phyloP scores from a whole-genome alignment of 2,113 vertebrate genomes.

The Taurulus bubalis region DNA sequence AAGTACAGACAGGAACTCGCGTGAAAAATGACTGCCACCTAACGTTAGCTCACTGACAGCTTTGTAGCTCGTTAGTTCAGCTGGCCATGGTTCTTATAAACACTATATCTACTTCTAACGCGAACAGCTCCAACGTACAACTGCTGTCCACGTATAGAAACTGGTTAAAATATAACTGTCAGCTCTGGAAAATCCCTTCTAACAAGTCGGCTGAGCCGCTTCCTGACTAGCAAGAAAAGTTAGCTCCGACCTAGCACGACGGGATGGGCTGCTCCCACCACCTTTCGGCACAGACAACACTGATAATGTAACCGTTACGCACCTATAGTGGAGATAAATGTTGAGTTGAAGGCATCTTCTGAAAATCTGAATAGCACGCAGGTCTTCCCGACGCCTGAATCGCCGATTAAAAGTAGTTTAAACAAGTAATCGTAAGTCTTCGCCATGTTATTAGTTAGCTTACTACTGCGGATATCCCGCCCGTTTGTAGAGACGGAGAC shows the following conservation, averaged over 20 bases:
- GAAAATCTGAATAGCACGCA: slow-evolving; percentile 97
- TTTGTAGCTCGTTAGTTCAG: slow-evolving; percentile 43
- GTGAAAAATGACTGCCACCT: slow-evolving; percentile 33
- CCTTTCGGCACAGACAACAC: slow-evolving; percentile 22
- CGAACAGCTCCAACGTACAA: fast-evolving
- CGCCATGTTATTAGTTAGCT: slow-evolving; percentile 86
- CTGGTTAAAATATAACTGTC: not conserved
- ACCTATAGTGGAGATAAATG: slow-evolving; percentile 99
- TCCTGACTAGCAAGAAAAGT: slow-evolving; percentile 67
- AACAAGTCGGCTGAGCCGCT: slow-evolving; percentile 50
- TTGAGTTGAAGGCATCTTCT: slow-evolving; percentile 98
- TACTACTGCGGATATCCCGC: slow-evolving; percentile 85
- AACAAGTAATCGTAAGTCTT: slow-evolving; percentile 99
- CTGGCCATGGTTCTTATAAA: not conserved
- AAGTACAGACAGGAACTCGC: slow-evolving; percentile 44
- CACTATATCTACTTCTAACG: not conserved
- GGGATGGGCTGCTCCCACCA: slow-evolving; percentile 67
- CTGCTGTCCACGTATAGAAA: fast-evolving
- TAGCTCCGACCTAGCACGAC: slow-evolving; percentile 75
- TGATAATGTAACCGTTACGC: slow-evolving; percentile 19
- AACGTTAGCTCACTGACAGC: slow-evolving; percentile 35
- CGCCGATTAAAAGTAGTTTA: slow-evolving; percentile 98
- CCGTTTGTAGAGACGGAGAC: slow-evolving; percentile 45
- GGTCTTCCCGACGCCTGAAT: slow-evolving; percentile 97
- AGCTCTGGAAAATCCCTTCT: not conserved